Base-by-base conservation (phyloP, 1,140 invertebrate genomes). In the Euura lappo region DNA sequence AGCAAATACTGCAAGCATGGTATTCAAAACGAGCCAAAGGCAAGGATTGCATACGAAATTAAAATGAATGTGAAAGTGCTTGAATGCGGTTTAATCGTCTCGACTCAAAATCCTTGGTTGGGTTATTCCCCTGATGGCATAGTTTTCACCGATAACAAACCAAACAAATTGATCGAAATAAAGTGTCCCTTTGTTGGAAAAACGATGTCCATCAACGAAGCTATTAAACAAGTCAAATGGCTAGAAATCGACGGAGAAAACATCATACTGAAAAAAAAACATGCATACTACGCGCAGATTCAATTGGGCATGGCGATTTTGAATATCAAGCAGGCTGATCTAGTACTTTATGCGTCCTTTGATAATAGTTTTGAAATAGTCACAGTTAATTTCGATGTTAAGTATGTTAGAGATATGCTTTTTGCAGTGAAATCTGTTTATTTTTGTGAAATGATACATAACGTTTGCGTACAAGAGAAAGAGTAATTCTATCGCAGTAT, bases 281-380 rank as follows among this genome's bases (percentile, higher is more conserved):
- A 74, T 45, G 44, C 28, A 8, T 71, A 74, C 47, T 71, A 71
- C 68, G 68, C 69, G 45, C 73, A 74, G 51, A 46, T 72, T 64
- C 71, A 69, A 60, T 13, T 72, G 8, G 66, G 67, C 4, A 74
- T 74, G 73, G 73, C 73, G 45, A 8, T 74, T 44, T 13, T 74
- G 44, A 74, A 74, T 71, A 10, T 74, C 45, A 11, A 70, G 60
- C 8, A 4, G 6, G 13, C 69, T 28, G 5, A 70, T 67, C 71
- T 74, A 10, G 42, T 74, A 4, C 66, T 74, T 13, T 74, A 71
- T 68, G 65, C 69, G 13, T 72, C 66, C 4, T 69, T 11, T 44
- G 71, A 68, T 69, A 51, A 51, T 7, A 72, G 65, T 11, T n/a
- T 67, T 2, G 43, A 51, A 47, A 51, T 47, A 10, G 60, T 72